Conservation (phyloP, 2,113 vertebrate genomes). For the Rhegmatorhina hoffmannsi region DNA sequence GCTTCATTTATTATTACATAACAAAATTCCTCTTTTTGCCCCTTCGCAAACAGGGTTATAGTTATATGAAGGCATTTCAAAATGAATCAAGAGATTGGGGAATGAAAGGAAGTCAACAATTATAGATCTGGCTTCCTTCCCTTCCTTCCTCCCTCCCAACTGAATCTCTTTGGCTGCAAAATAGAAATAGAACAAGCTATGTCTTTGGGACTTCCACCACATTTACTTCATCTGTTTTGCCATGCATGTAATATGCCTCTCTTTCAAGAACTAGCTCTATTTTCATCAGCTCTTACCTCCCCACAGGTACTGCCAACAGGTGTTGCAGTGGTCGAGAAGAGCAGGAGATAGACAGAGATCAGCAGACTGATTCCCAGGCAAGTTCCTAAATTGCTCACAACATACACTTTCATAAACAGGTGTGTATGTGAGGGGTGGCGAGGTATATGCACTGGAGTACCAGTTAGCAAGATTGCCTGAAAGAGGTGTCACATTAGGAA, state of each 20-base stretch:
- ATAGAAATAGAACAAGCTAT: background rate
- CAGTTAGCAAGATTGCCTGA: background rate
- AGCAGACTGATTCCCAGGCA: background rate
- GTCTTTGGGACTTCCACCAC: background rate
- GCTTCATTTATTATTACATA: background rate
- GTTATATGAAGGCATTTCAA: background rate
- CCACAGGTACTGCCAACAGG: background rate
- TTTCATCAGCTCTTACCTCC: background rate
- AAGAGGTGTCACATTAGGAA: background rate
- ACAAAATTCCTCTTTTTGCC: background rate
- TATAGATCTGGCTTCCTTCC: background rate
- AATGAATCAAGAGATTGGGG: background rate
- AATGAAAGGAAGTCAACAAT: background rate
- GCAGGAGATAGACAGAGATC: background rate
- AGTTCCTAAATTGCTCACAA: background rate
- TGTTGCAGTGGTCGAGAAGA: background rate
- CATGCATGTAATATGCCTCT: background rate
- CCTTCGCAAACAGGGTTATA: background rate
- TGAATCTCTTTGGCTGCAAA: background rate
- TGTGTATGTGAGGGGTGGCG: background rate
- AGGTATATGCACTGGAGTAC: background rate
- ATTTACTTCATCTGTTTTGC: background rate
- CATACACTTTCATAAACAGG: background rate
- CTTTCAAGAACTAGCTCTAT: background rate
- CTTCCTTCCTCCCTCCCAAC: fast-evolving